Evolutionary conservation across 2,888 invertebrate species (phyloP).

Genomic region (Hanleya hanleyi): DNA sequence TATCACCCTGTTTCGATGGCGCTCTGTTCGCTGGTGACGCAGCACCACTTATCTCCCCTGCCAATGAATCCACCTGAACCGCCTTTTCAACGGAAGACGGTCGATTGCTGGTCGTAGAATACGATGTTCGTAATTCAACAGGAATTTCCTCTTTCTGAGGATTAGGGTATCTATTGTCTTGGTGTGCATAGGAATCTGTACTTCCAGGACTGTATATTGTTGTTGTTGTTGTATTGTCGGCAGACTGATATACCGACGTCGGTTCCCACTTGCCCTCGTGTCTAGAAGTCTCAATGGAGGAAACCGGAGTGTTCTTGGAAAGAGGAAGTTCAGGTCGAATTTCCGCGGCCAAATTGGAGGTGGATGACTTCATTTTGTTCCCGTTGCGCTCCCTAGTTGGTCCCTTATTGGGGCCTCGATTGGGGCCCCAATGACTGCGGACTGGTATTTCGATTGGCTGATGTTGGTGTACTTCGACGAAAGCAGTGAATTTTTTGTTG

Average conservation of each 20-base stretch:
- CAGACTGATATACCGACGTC: background rate
- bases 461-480: constrained; percentile 5
- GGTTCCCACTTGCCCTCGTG: background rate
- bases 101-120: background rate
- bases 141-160: background rate
- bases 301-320: background rate
- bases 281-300: background rate
- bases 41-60: background rate
- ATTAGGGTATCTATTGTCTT: background rate
- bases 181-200: background rate
- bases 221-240: background rate
- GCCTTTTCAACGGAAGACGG: background rate
- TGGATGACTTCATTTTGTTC: background rate
- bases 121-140: background rate
- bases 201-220: background rate
- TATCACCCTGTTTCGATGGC: background rate
- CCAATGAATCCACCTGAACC: background rate
- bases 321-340: background rate
- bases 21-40: background rate
- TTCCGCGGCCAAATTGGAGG: background rate
- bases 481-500: background rate
- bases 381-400: background rate
- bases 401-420: constrained; percentile 1
- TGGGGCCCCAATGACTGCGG: background rate
- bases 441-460: background rate